A percentile compares a stretch with the other conserved stretches of the same genome.
Evolutionary conservation across 92 coral and sea anemone genomes (phyloP).

Genomic region (Paramuricea clavata): DNA sequence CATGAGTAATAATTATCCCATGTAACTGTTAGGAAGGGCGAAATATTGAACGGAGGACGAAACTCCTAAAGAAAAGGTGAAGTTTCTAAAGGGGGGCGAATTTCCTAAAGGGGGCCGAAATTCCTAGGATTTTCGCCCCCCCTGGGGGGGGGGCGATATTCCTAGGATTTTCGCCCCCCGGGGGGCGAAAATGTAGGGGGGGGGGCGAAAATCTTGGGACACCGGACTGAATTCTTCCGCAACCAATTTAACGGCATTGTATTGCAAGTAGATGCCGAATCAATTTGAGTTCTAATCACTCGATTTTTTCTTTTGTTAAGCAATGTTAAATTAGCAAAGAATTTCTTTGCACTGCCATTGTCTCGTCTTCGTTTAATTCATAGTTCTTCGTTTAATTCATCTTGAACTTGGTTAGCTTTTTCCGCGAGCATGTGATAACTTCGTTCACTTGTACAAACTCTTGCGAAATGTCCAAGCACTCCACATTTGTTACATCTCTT

Average conservation of each 20-base stretch:
- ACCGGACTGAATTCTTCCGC: slow-evolving; percentile 45
- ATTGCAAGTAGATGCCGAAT: slow-evolving; percentile 69
- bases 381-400: slow-evolving; percentile 41
- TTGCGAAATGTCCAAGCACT: slow-evolving; percentile 56
- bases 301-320: slow-evolving; percentile 34
- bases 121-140: no score
- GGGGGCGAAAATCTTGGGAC: no score
- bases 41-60: no score
- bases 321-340: slow-evolving; percentile 55
- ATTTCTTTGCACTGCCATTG: slow-evolving; percentile 41
- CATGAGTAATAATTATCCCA: no score
- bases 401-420: slow-evolving; percentile 60
- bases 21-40: no score
- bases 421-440: neutral
- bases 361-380: slow-evolving; percentile 22
- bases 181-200: no score
- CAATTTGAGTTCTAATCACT: slow-evolving; percentile 55
- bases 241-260: slow-evolving; percentile 44
- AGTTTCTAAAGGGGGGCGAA: no score
- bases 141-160: no score
- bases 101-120: no score
- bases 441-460: slow-evolving; percentile 12
- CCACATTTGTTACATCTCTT: slow-evolving; percentile 64
- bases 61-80: no score
- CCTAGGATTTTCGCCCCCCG: no score